Evolutionary conservation across 2,888 invertebrate genomes (phyloP), one percentile per base, ranked within the genome.

Genomic region (Carterocephalus palaemon): DNA sequence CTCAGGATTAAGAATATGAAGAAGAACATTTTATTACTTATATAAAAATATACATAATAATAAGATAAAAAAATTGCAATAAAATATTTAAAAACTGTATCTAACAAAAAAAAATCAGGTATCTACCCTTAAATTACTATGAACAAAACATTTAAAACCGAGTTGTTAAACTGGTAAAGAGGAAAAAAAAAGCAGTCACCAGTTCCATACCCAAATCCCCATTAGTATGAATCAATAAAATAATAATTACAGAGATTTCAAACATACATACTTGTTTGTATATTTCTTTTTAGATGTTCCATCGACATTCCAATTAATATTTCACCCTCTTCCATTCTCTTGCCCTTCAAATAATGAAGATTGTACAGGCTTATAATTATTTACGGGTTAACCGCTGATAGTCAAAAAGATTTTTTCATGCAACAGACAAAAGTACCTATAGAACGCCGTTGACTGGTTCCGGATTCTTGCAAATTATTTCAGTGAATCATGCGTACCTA

Each of bases 281-380:
- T 24, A 32, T 41, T 32, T 32, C 24, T 19, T 7, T 41, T 24
- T 8, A 10, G 17, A 16, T 31, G 24, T 17, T 8, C 40, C 32
- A 42, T 42, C 42, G 42, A 42, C 42, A 42, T 33, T 34, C 42
- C 42, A 42, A 42, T 42, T 42, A 42, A 42, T 42, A 42, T 42
- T 42, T 42, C 26, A 42, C 42, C 33, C 19, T 19, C 24, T 19
- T 26, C 42, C 33, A 42, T 26, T 34, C 33, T 34, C 26, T 26
- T 17, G 33, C 19, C 24, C 42, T 24, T 42, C 42, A 34, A 42
- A 42, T 26, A 34, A 33, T 15, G 23, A 34, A 24, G 33, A 33
- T 34, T 34, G 26, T 20, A 13, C 19, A 23, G 23, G 10, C 15
- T 37, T 37, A 37, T 10, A 39, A 31, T 31, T 31, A 31, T 31